phyloP scores from a whole-genome alignment of 2,888 invertebrate genomes.

The Apamea epomidion region DNA sequence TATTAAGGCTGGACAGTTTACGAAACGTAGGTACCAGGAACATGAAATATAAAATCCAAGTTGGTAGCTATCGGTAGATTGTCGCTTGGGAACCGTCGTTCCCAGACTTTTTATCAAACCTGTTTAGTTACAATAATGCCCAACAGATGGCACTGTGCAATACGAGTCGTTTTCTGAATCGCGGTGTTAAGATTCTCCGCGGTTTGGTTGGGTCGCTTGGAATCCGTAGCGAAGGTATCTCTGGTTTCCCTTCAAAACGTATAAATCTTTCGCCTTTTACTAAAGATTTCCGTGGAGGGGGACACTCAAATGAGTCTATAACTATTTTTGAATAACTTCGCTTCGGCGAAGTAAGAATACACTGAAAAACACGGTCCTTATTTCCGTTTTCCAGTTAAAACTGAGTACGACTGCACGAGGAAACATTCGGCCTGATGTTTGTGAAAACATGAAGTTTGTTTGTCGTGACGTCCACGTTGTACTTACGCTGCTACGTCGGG shows the following conservation, averaged over 20 bases:
- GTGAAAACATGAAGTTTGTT: slow-evolving; percentile 26
- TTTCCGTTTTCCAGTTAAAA: neutral
- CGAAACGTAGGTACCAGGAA: neutral
- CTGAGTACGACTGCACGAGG: neutral
- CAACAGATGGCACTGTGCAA: slow-evolving; percentile 28
- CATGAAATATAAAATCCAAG: neutral
- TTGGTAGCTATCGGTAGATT: neutral
- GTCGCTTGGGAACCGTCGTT: too few species aligned
- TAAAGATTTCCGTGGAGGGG: slow-evolving; percentile 95
- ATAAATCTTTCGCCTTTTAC: slow-evolving; percentile 95
- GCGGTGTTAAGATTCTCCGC: slow-evolving; percentile 14
- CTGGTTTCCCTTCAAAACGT: slow-evolving; percentile 92
- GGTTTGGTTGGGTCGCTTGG: neutral
- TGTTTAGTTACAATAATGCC: neutral
- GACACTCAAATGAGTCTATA: slow-evolving; percentile 92
- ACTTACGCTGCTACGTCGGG: slow-evolving; percentile 1
- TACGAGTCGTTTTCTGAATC: slow-evolving; percentile 17
- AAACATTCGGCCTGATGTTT: slow-evolving; percentile 37
- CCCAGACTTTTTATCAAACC: too few species aligned
- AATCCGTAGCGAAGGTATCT: slow-evolving; percentile 69
- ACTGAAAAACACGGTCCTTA: neutral
- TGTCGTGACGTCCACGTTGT: slow-evolving; percentile 35
- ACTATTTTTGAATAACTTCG: slow-evolving; percentile 24
- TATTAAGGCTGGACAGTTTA: neutral
- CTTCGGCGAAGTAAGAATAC: slow-evolving; percentile 6